Percentiles rank a stretch among this genome's conserved stretches.
phyloP scores from a whole-genome alignment of 2,888 invertebrate species.

The Gryllus longicercus region DNA sequence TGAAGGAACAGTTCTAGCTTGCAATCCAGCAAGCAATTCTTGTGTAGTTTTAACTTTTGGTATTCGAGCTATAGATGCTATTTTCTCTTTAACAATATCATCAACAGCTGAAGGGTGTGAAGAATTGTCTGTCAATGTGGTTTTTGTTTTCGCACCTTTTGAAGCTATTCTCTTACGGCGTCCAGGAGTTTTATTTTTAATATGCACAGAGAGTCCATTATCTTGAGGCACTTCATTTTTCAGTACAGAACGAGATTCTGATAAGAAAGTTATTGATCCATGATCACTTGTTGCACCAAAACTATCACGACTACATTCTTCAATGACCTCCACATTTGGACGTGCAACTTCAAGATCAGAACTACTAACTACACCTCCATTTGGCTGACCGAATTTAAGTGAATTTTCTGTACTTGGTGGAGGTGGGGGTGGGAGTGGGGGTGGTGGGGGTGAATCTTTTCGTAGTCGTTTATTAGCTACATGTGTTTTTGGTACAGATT shows the following conservation, averaged over 20 bases:
- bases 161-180: neutral
- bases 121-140: neutral
- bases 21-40: slow-evolving; percentile 74
- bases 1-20: slow-evolving; percentile 50
- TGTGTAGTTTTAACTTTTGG: slow-evolving; percentile 73
- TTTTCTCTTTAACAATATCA: slow-evolving; percentile 55
- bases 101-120: slow-evolving; percentile 38
- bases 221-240: slow-evolving; percentile 28
- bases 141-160: slow-evolving; percentile 1
- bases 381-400: slow-evolving; percentile 31
- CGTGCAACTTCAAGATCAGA: slow-evolving; percentile 20
- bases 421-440: slow-evolving; percentile 21
- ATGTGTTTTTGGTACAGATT: slow-evolving; percentile 53
- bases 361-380: slow-evolving; percentile 27
- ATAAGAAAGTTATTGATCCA: slow-evolving; percentile 21
- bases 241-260: neutral
- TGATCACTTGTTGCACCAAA: slow-evolving; percentile 38
- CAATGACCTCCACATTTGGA: slow-evolving; percentile 32
- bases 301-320: slow-evolving; percentile 43
- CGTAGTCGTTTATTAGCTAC: slow-evolving; percentile 54
- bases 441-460: slow-evolving; percentile 44
- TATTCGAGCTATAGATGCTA: slow-evolving; percentile 58
- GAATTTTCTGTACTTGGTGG: slow-evolving; percentile 36
- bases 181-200: neutral
- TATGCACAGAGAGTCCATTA: slow-evolving; percentile 22